These are phyloP conservation scores for Addax nasomaculatus DNA, from an alignment of 2,113 vertebrate species.

Conservation along the genomic window DNA sequence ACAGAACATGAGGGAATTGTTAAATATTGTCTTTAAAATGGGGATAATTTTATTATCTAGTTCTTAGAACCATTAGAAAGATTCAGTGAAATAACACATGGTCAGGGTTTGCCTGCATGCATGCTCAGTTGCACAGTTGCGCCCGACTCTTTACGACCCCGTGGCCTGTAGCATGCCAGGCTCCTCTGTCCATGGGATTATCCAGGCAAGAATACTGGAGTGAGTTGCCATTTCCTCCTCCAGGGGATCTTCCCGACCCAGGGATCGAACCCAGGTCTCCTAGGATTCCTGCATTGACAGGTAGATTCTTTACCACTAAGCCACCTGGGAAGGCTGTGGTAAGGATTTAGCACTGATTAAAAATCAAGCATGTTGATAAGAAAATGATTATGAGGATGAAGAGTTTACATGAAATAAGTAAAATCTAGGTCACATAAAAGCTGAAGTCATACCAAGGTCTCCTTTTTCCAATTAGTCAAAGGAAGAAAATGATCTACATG, in stretches of 20 bases:
- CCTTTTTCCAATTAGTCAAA: neutral
- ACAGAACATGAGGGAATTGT: neutral
- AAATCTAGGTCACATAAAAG: neutral
- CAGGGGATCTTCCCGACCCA: neutral
- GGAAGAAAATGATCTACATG: neutral
- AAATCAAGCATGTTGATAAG: neutral
- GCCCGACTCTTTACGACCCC: accelerated
- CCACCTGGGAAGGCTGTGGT: neutral
- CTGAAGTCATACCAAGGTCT: neutral
- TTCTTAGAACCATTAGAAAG: neutral
- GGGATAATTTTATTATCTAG: neutral
- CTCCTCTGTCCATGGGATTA: neutral
- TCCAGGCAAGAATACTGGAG: neutral
- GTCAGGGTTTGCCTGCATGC: neutral
- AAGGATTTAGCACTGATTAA: neutral
- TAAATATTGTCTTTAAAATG: neutral
- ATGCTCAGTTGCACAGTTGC: neutral
- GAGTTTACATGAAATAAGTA: neutral
- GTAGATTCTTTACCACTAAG: neutral
- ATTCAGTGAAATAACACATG: neutral
- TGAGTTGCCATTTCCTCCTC: neutral
- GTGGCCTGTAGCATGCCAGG: neutral
- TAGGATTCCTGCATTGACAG: neutral
- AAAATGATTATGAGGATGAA: neutral
- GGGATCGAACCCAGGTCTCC: neutral